Evolutionary conservation across 2,888 invertebrate species (phyloP), one percentile per base, ranked within the genome.

Genomic region (Ellobium chinense): DNA sequence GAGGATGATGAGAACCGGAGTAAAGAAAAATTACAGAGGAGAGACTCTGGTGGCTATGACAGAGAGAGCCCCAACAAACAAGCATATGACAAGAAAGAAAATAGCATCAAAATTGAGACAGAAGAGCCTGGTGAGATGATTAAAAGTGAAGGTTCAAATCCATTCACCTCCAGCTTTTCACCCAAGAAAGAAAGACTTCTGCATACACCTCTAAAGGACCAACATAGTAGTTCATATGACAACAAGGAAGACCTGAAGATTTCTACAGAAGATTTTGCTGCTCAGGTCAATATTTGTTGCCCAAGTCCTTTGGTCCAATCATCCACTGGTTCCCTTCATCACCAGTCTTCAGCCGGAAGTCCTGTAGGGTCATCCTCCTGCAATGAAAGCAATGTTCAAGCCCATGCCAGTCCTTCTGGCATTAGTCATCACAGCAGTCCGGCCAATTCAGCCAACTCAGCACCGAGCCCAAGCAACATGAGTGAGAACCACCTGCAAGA

Each of bases 231-330:
- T 54, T n/a, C 31, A 14, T 31, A 60, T 1, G 68, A 65, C 18
- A 65, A 62, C n/a, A 70, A 60, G 37, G 77, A 68, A 36, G 65
- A 34, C 18, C 56, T 70, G 29, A 75, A 78, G 70, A 46, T 81
- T 18, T 70, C 80, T 21, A 72, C 72, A 7, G 78, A 80, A 66
- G 83, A 83, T 27, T 78, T 82, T 24, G 84, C 83, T 24, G 84
- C 87, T 34, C 90, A 90, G 84, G 87, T 89, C 1, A 84, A 88
- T 34, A 85, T 85, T 37, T 89, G 90, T 82, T 88, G 89, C 70
- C 74, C 80, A 18, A 76, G 74, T 78, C 68, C 78, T 63, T 1
- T 76, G 74, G 78, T 73, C n/a, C 66, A 75, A 3, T 77, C 74
- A 34, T 70, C 78, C 18, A 66, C 68, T 0, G 46, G 60, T 1